Evolutionary conservation across 2,797 vertebrate genomes (phyloP), one percentile per base, ranked within the genome.

Genomic region (Neosilurus hyrtlii): DNA sequence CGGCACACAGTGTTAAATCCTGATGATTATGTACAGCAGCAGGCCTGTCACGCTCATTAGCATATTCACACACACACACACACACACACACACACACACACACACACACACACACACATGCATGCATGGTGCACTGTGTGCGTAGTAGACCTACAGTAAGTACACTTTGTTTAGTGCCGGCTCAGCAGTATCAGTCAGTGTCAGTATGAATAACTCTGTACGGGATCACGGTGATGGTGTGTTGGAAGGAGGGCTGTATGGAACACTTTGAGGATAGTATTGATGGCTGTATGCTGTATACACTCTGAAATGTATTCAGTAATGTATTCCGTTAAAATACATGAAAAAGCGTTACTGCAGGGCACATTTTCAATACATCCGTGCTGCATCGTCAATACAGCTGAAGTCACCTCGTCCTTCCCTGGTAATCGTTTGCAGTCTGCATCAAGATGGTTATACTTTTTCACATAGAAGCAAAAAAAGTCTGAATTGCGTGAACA

Each of bases 171-270:
- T 59, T 59, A 68, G 79, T 77, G 62, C 24, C 9, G 57, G 56
- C 79, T 71, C 70, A 63, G 80, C 80, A 52, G 67, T 80, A 84
- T 84, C 73, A 71, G 66, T 49, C 79, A 71, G 83, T 72, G 26
- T 63, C 65, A 71, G 52, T 24, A 56, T 43, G 83, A 81, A 81
- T 85, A 71, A 49, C 20, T 70, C 79, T 43, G 57, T 67, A 49
- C 54, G 57, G 79, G 73, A 84, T 80, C 74, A 24, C 66, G 59
- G 15, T 65, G 61, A 10, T 49, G 65, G 71, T 71, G 79, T 77
- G 83, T 77, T 78, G 72, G 65, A 81, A 15, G 72, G 68, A 63
- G 68, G 59, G 43, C 26, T 62, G 80, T 51, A 43, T 20, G 11
- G 63, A 81, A 73, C 70, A 26, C 24, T 73, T 81, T 81, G 70